A percentile compares a stretch with the other conserved stretches of the same genome.
These are phyloP conservation scores for Stigmatopora argus DNA, from an alignment of 2,113 vertebrate genomes.

Conservation along the genomic window DNA sequence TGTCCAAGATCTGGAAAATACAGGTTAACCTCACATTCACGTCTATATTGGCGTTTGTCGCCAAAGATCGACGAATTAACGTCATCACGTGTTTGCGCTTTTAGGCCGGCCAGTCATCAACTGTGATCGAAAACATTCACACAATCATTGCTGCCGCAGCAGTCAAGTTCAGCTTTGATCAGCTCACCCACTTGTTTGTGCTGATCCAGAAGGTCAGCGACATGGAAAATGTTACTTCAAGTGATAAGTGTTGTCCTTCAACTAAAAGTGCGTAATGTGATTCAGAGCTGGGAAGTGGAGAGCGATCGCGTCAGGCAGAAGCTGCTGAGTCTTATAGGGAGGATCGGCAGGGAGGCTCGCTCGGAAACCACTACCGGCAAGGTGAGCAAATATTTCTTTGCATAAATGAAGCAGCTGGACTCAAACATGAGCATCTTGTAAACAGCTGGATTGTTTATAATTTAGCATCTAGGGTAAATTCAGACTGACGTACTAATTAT, in stretches of 20 bases:
- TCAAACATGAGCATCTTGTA: neutral
- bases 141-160: constrained; percentile 96
- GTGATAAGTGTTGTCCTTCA: neutral
- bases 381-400: constrained; percentile 59
- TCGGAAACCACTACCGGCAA: constrained; percentile 94
- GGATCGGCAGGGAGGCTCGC: constrained; percentile 92
- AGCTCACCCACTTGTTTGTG: constrained; percentile 94
- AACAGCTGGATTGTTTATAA: neutral
- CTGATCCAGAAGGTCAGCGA: constrained; percentile 91
- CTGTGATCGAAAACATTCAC: constrained; percentile 98
- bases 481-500: neutral
- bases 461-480: neutral
- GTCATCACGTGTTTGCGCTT: constrained; percentile 17
- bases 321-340: constrained; percentile 90
- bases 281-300: constrained; percentile 95
- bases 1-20: constrained; percentile 98
- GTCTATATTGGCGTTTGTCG: neutral
- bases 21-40: constrained; percentile 73
- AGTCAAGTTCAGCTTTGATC: constrained; percentile 94
- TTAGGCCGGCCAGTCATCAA: constrained; percentile 94
- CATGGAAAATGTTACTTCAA: neutral
- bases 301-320: constrained; percentile 94
- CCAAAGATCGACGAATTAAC: neutral
- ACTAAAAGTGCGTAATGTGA: neutral
- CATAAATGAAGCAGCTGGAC: neutral